Percentiles rank a stretch among this genome's conserved stretches.
Evolutionary conservation across 2,797 vertebrate species (phyloP).

Genomic region (Myotis vivesi): DNA sequence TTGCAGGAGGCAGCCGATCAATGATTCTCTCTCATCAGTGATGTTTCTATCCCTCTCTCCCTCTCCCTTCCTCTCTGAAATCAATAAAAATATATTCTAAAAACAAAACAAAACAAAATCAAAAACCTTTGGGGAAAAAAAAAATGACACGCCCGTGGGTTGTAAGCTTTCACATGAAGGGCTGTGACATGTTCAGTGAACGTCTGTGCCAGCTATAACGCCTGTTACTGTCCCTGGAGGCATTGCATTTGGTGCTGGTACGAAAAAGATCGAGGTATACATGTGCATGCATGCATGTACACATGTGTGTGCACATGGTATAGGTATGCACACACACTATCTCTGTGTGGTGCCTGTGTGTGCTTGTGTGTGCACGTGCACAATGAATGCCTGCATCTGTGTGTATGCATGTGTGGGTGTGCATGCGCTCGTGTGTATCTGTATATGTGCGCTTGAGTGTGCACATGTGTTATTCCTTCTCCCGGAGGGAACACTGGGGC

Average conservation of each 20-base stretch:
- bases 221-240: background rate
- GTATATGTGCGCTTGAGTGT: rapidly evolving
- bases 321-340: background rate
- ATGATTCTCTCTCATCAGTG: too few relatives aligned
- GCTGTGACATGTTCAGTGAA: background rate
- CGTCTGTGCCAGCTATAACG: background rate
- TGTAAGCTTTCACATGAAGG: rapidly evolving
- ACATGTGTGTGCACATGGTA: too few relatives aligned
- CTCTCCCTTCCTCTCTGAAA: too few relatives aligned
- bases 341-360: too few relatives aligned
- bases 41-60: too few relatives aligned
- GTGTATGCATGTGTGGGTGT: background rate
- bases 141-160: background rate
- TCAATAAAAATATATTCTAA: too few relatives aligned
- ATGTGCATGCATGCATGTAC: background rate
- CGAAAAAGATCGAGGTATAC: background rate
- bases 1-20: too few relatives aligned
- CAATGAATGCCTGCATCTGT: too few relatives aligned
- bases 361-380: background rate
- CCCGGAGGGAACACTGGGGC: background rate
- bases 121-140: too few relatives aligned
- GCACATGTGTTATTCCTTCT: background rate
- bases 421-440: background rate
- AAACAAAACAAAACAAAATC: too few relatives aligned
- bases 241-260: background rate